Percentiles rank a stretch among this genome's conserved stretches.
phyloP scores from a whole-genome alignment of 2,888 invertebrate species.

The Drosophila kambysellisi region DNA sequence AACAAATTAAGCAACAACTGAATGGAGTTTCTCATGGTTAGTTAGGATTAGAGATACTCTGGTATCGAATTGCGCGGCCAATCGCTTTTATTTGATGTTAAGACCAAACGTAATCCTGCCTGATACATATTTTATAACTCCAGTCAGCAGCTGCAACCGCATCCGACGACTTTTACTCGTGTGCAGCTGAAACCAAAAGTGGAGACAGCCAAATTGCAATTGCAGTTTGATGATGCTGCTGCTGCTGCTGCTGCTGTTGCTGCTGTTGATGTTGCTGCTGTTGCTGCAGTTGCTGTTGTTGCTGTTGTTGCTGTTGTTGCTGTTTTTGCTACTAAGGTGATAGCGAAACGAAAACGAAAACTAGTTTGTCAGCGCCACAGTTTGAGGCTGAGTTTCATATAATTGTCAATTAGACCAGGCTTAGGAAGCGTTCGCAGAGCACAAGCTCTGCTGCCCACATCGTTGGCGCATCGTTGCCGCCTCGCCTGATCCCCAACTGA shows the following conservation, averaged over 20 bases:
- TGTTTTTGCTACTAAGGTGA: conserved; percentile 25
- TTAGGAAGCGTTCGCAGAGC: conserved; percentile 60
- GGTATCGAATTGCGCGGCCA: conserved; percentile 35
- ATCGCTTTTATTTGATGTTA: conserved; percentile 67
- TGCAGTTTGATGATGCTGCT: conserved; percentile 9
- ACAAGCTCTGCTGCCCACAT: conserved; percentile 31
- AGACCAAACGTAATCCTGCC: conserved; percentile 62
- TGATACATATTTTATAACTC: conserved; percentile 70
- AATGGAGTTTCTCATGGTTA: conserved; percentile 4
- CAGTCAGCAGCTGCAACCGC: conserved; percentile 62
- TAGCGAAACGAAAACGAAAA: conserved; percentile 44
- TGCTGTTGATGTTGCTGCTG: not conserved
- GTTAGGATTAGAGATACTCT: conserved; percentile 11
- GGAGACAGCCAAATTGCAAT: conserved; percentile 52
- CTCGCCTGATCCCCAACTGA: conserved; percentile 30
- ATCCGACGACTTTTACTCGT: conserved; percentile 67
- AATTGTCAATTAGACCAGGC: conserved; percentile 73
- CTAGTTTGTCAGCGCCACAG: conserved; percentile 50
- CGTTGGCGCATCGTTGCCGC: conserved; percentile 41
- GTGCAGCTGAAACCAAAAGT: conserved; percentile 72
- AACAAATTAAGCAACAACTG: not conserved
- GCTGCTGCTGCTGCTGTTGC: not conserved
- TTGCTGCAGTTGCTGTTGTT: not conserved
- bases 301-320: not conserved
- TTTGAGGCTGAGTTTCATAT: conserved; percentile 44